Evolutionary conservation across 2,113 vertebrate species (phyloP).

Genomic region (Cyrtonyx montezumae): DNA sequence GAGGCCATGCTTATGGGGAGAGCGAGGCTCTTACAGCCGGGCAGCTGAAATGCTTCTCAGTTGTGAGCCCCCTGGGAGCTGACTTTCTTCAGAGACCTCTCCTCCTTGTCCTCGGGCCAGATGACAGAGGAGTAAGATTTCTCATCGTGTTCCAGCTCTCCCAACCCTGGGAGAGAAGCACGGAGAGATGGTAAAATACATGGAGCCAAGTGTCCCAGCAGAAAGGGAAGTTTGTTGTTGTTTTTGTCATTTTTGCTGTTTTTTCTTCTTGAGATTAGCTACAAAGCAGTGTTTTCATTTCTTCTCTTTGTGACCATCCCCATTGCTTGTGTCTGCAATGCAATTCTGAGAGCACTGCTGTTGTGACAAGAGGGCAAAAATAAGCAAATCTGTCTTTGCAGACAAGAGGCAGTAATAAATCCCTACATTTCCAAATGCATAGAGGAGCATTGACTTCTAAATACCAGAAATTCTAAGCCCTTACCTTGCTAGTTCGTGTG

Average conservation of each 20-base stretch:
- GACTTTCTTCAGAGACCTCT: slow-evolving; percentile 45
- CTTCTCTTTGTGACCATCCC: not conserved
- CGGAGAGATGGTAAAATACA: slow-evolving; percentile 11
- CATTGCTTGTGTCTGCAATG: not conserved
- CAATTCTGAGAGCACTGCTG: not conserved
- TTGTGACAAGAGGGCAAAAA: slow-evolving; percentile 6
- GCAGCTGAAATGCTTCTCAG: slow-evolving; percentile 33
- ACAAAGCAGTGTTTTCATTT: not conserved
- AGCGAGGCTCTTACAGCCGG: not conserved
- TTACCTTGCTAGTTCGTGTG: slow-evolving; percentile 69
- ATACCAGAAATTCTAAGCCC: slow-evolving; percentile 67
- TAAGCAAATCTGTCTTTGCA: not conserved
- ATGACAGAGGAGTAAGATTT: slow-evolving; percentile 34
- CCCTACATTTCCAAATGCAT: not conserved
- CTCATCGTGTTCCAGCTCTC: slow-evolving; percentile 38
- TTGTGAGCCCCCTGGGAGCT: slow-evolving; percentile 49
- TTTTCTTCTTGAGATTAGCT: not conserved
- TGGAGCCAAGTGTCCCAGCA: slow-evolving; percentile 10
- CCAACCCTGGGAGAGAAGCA: slow-evolving; percentile 20
- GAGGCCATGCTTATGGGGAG: not conserved
- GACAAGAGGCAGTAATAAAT: slow-evolving; percentile 36
- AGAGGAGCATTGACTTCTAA: slow-evolving; percentile 64
- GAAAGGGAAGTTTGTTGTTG: not conserved
- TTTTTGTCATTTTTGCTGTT: not conserved
- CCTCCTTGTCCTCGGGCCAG: slow-evolving; percentile 39